Percentiles rank a stretch among this genome's conserved stretches.
These are phyloP conservation scores for Cinclus cinclus DNA, from an alignment of 2,113 vertebrate genomes.

Conservation along the genomic window DNA sequence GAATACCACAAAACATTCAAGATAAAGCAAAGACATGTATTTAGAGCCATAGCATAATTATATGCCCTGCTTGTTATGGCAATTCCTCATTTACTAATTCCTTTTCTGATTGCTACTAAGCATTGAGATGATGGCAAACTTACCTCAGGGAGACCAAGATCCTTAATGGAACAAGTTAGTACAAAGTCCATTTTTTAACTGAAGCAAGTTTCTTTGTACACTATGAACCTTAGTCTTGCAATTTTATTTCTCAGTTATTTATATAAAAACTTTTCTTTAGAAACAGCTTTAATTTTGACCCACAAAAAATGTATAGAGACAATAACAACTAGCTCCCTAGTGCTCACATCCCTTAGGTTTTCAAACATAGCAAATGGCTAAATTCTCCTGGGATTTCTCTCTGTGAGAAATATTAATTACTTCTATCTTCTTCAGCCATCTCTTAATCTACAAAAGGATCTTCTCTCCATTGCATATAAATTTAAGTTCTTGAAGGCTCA, in stretches of 20 bases:
- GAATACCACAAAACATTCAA: neutral
- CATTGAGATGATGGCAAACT: neutral
- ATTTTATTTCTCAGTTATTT: neutral
- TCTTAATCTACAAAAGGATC: neutral
- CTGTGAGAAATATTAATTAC: neutral
- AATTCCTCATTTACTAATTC: neutral
- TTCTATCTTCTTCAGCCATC: neutral
- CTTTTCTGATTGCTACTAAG: neutral
- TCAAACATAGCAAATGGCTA: neutral
- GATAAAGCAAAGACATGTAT: neutral
- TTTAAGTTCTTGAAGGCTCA: neutral
- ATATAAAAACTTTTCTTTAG: neutral
- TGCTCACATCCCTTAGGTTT: neutral
- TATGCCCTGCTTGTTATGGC: accelerated
- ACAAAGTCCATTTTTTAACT: neutral
- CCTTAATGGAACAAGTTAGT: neutral
- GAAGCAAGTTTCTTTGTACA: neutral
- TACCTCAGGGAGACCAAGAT: neutral
- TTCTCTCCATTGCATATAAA: neutral
- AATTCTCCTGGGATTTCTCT: neutral
- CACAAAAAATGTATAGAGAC: neutral
- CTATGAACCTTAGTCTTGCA: neutral
- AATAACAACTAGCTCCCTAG: neutral
- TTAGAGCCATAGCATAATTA: neutral
- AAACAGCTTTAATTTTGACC: neutral